Evolutionary conservation across 1,140 invertebrate genomes (phyloP).

Genomic region (Drosophila albomicans): DNA sequence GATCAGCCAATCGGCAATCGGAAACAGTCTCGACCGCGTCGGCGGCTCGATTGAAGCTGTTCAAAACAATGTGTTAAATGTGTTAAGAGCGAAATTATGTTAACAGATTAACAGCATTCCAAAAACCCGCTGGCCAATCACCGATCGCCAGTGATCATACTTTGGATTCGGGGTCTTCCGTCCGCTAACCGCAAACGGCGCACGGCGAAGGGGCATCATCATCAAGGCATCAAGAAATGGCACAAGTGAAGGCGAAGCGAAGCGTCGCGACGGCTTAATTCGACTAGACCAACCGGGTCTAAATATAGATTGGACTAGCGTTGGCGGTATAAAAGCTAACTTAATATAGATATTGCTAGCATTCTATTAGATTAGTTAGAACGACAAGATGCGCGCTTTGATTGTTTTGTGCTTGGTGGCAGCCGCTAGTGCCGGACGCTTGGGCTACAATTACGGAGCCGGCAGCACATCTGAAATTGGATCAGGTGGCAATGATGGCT

Average conservation of each 20-base stretch:
- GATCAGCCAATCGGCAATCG: slow-evolving; percentile 58
- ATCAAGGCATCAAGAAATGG: slow-evolving; percentile 32
- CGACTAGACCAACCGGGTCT: slow-evolving; percentile 70
- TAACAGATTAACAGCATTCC: slow-evolving; percentile 82
- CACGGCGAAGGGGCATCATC: neutral
- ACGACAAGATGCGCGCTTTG: slow-evolving; percentile 64
- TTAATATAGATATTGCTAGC: slow-evolving; percentile 61
- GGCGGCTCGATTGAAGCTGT: slow-evolving; percentile 74
- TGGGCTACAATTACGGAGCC: slow-evolving; percentile 71
- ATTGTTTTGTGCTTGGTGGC: slow-evolving; percentile 71
- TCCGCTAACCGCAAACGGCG: neutral
- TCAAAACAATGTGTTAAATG: slow-evolving; percentile 82
- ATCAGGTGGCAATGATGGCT: slow-evolving; percentile 13
- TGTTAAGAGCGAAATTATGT: slow-evolving; percentile 84
- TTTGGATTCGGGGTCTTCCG: slow-evolving; percentile 15
- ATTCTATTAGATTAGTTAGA: slow-evolving; percentile 65
- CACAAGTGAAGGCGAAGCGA: slow-evolving; percentile 37
- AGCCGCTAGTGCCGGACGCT: slow-evolving; percentile 63
- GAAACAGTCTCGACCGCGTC: slow-evolving; percentile 36
- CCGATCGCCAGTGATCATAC: slow-evolving; percentile 34
- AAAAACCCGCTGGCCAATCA: slow-evolving; percentile 63
- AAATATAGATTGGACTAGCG: slow-evolving; percentile 57
- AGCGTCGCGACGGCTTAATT: slow-evolving; percentile 57
- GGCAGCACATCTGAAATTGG: slow-evolving; percentile 41
- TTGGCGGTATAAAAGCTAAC: slow-evolving; percentile 80